Conservation (phyloP, 2,797 vertebrate genomes). For the Chlorospingus flavigularis region DNA sequence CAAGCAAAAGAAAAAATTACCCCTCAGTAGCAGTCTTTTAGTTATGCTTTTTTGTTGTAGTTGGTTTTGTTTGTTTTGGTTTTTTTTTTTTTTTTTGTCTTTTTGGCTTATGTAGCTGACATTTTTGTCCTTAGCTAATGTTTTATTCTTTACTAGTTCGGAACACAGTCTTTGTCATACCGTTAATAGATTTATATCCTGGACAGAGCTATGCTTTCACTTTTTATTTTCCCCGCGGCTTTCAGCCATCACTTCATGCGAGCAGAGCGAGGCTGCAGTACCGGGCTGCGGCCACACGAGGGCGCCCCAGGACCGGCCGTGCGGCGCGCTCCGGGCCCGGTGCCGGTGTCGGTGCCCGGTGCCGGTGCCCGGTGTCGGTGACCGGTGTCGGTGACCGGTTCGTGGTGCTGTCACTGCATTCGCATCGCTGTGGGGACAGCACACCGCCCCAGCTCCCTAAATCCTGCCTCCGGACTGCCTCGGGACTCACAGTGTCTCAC, state of each 20-base stretch:
- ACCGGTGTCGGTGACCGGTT: background rate
- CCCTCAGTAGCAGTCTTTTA: background rate
- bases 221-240: fast-evolving
- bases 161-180: background rate
- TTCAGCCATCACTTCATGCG: background rate
- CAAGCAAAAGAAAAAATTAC: background rate
- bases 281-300: conserved; percentile 23
- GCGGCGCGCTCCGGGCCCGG: background rate
- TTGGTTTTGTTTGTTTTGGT: background rate
- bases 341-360: no score
- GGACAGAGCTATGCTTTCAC: background rate
- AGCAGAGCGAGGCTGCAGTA: background rate
- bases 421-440: background rate
- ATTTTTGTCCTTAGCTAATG: background rate
- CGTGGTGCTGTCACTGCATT: background rate
- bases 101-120: background rate
- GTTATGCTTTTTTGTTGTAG: background rate
- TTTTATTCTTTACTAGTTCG: background rate
- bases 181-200: background rate
- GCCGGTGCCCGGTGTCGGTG: no score
- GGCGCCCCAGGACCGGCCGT: conserved; percentile 49
- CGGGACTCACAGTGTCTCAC: background rate
- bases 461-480: background rate
- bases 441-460: background rate
- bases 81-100: background rate